Conservation (phyloP, 2,888 invertebrate species). For the Clepsis dumicolana region DNA sequence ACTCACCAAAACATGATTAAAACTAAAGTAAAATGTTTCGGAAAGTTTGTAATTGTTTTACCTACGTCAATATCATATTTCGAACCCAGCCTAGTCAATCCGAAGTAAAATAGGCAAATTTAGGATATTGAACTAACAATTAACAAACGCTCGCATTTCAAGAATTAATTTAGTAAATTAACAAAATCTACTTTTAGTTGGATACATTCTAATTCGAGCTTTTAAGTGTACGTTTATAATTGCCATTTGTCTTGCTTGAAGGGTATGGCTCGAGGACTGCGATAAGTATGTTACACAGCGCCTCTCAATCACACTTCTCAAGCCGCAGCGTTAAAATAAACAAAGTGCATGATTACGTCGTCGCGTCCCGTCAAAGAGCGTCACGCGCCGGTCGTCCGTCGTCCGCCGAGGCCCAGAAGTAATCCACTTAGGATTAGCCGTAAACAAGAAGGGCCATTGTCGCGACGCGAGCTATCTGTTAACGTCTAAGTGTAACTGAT, state of each 20-base stretch:
- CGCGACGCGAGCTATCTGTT: slow-evolving; percentile 80
- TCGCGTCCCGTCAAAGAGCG: slow-evolving; percentile 31
- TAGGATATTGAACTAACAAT: background rate
- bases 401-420: slow-evolving; percentile 52
- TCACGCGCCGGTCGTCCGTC: slow-evolving; percentile 10
- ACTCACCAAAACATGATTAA: slow-evolving; percentile 9
- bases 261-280: background rate
- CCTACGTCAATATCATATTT: slow-evolving; percentile 14
- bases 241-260: background rate
- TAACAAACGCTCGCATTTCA: background rate
- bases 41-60: slow-evolving; percentile 17
- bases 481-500: slow-evolving; percentile 79
- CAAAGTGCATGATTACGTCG: slow-evolving; percentile 32
- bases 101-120: background rate
- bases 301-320: slow-evolving; percentile 2
- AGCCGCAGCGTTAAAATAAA: slow-evolving; percentile 14
- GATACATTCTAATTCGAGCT: background rate
- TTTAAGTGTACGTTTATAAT: background rate
- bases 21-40: slow-evolving; percentile 7
- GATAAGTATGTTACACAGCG: background rate
- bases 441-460: slow-evolving; percentile 81
- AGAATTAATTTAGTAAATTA: background rate
- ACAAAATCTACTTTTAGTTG: background rate
- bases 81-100: background rate
- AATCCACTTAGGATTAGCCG: slow-evolving; percentile 84